A percentile compares a stretch with the other conserved stretches of the same genome.
These are phyloP conservation scores for Malurus splendens DNA, from an alignment of 2,797 vertebrate species.

Conservation along the genomic window DNA sequence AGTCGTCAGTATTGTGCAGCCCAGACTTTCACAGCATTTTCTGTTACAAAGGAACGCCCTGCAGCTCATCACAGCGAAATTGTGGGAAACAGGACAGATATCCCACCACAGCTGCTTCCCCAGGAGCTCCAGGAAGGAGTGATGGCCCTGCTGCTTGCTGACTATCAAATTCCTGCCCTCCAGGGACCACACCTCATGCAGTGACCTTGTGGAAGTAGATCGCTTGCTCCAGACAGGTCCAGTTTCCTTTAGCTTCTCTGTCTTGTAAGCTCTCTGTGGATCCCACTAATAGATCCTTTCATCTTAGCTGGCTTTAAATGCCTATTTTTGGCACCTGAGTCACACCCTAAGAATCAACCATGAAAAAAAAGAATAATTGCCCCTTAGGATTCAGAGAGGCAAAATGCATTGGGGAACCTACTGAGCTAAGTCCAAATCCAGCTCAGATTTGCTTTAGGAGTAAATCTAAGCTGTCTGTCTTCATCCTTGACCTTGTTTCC, in stretches of 20 bases:
- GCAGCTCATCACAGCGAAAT: neutral
- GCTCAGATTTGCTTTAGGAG: constrained; percentile 2
- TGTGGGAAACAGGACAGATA: neutral
- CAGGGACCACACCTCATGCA: neutral
- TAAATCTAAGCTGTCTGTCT: neutral
- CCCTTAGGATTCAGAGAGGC: neutral
- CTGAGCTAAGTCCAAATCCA: neutral
- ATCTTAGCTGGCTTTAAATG: neutral
- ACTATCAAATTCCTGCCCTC: neutral
- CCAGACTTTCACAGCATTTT: neutral
- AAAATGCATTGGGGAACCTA: neutral
- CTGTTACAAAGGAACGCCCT: neutral
- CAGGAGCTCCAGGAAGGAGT: neutral
- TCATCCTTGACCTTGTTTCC: constrained; percentile 7
- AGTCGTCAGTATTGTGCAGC: neutral
- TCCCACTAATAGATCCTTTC: neutral
- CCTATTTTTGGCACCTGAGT: neutral
- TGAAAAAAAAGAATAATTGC: neutral
- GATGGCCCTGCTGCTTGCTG: neutral
- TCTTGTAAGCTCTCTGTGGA: neutral
- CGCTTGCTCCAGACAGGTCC: neutral
- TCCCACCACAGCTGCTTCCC: fast-evolving
- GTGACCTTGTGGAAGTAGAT: neutral
- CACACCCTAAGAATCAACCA: neutral
- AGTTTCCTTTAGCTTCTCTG: neutral